Base-by-base conservation (phyloP, 2,797 vertebrate species). In the Schizothorax lantsangensis region DNA sequence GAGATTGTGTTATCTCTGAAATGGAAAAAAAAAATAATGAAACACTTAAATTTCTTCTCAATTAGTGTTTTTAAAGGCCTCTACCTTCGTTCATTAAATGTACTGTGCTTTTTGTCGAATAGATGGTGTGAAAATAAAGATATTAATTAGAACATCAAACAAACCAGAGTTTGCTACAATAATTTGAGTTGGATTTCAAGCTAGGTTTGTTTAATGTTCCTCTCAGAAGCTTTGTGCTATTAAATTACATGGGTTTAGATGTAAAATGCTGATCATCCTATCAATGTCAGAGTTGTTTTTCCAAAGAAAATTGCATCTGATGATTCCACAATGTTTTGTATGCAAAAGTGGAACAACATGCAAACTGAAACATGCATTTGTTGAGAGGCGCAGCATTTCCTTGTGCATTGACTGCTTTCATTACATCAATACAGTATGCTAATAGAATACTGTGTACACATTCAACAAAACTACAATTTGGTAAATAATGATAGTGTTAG, bases 31-130 rank as follows among this genome's bases (percentile, higher is more conserved):
- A 62, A 89, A 79, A 75, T 90, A 81, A 87, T 84, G 9, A 66
- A 89, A 86, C 81, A 52, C 81, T 59, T 33, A 88, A 83, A 88
- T 88, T 86, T 85, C 82, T 85, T 88, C 45, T 86, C 87, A 89
- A 90, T 90, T 91, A 81, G 86, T 87, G n/a, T 86, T 87, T 88
- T 87, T 87, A 79, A 83, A 85, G 81, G 79, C 71, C 74, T 78
- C 57, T 87, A 84, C 83, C 72, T 81, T 82, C 21, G 49, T 82
- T 84, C 84, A 88, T 87, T 88, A 68, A 74, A 81, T 49, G 78
- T 83, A 84, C 47, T 52, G 52, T 71, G 79, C 77, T 57, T 90
- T 89, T 83, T 79, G 21, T 73, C 23, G n/a, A 73, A 86, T 87
- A 52, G 72, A 52, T 75, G 36, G 15, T 66, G 52, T 57, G 54